Base-by-base conservation (phyloP, 2,888 invertebrate genomes). In the Xylota sylvarum region DNA sequence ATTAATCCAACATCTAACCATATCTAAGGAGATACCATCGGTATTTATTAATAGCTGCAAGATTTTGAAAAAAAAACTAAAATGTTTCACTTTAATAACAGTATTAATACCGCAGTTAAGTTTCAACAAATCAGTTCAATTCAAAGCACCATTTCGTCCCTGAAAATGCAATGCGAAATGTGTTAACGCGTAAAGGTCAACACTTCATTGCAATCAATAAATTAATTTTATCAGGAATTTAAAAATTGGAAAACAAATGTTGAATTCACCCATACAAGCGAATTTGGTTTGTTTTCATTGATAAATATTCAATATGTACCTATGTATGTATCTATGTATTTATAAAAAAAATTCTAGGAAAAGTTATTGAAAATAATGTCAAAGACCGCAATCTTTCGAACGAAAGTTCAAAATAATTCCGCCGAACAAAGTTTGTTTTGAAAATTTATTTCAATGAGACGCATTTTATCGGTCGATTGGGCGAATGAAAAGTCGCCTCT, bases 351-450 rank as follows among this genome's bases (percentile, higher is more conserved):
- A 35, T 12, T 6, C n/a, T n/a, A 37, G 10, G 4, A 52, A 9
- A 50, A 67, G 19, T 19, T 9, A 52, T 35, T n/a, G 23, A 67
- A 35, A 67, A 19, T 35, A 23, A 48, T 64, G 46, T 64, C 65
- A 32, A 35, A 48, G 46, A 64, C 32, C 46, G 32, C 64, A 23
- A 27, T 7, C 10, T n/a, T 27, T 40, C 0, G 12, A 12, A 19
- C 17, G 30, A 62, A 30, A 46, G n/a, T 27, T 46, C 17, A 10
- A 48, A 64, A 46, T 14, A 64, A 46, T 64, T 46, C 5, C 14
- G 0, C 10, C 14, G 30, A n/a, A 23, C 4, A 23, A 50, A 9
- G 23, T 19, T 50, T 23, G 23, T 6, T 50, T 50, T 9, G 9
- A 43, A 14, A 43, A 62, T 62, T 46, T 64, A 46, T 46, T 32